Conservation (phyloP, 1,140 invertebrate species). For the Hycleus phaleratus region DNA sequence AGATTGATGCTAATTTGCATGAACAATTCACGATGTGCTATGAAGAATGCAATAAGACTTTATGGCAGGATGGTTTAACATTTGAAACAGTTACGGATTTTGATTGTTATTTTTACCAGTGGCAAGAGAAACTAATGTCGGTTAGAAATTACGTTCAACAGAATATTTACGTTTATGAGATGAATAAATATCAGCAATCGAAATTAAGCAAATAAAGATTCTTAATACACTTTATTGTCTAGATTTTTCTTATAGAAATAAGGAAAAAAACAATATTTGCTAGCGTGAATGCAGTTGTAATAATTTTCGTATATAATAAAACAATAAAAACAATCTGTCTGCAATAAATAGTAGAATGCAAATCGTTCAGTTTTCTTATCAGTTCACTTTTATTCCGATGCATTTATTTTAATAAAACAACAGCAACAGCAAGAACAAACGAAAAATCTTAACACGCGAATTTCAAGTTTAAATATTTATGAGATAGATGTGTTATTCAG, state of each 20-base stretch:
- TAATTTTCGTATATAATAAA: no score
- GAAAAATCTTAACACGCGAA: no score
- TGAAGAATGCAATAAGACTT: constrained; percentile 25
- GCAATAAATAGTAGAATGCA: constrained; percentile 8
- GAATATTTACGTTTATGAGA: constrained; percentile 37
- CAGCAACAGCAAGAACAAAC: no score
- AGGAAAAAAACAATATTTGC: no score
- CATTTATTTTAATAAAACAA: no score
- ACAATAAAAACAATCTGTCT: no score
- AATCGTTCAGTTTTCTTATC: background rate
- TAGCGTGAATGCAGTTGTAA: no score
- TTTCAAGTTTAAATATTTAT: no score
- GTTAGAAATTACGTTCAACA: constrained; percentile 35
- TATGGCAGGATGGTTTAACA: constrained; percentile 25
- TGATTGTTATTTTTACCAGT: constrained; percentile 29
- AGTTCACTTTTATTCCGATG: no score
- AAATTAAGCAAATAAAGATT: no score
- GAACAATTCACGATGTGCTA: constrained; percentile 25
- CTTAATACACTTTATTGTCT: no score
- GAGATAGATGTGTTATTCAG: background rate
- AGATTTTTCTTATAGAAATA: no score
- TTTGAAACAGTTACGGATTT: constrained; percentile 30
- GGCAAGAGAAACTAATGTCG: constrained; percentile 27
- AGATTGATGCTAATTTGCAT: background rate
- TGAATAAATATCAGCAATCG: constrained; percentile 23